phyloP scores from a whole-genome alignment of 2,797 vertebrate species.

The Ptychadena robeensis region DNA sequence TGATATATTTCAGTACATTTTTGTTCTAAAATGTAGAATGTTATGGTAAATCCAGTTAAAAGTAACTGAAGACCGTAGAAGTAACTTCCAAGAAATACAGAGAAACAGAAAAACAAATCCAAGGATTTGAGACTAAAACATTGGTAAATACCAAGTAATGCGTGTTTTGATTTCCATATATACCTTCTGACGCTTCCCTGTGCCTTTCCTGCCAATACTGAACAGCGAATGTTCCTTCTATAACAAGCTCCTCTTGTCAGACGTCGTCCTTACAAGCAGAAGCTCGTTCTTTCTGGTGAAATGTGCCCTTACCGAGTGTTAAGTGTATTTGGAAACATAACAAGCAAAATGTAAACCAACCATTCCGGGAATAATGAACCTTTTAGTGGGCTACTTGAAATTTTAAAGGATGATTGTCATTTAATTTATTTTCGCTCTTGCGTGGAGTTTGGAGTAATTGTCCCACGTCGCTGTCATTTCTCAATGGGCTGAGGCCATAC shows the following conservation, averaged over 20 bases:
- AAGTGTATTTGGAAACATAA: slow-evolving; percentile 14
- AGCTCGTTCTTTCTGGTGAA: background rate
- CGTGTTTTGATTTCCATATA: background rate
- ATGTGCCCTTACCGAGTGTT: background rate
- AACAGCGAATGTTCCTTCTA: background rate
- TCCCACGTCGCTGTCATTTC: slow-evolving; percentile 9
- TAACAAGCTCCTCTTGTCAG: background rate
- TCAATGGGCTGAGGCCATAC: slow-evolving; percentile 29
- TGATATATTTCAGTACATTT: too few species aligned
- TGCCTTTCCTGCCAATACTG: background rate
- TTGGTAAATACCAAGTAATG: background rate
- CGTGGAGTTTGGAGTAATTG: background rate
- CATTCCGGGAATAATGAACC: background rate
- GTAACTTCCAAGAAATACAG: background rate
- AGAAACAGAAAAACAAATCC: background rate
- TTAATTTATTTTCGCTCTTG: slow-evolving; percentile 45
- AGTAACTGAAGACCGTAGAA: background rate
- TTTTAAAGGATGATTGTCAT: slow-evolving; percentile 18
- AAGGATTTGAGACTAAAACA: background rate
- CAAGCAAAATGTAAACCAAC: background rate
- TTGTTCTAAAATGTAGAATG: background rate
- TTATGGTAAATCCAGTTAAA: background rate
- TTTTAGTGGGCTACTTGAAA: background rate
- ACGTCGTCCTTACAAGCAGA: background rate
- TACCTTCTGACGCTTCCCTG: background rate